A percentile compares a stretch with the other conserved stretches of the same genome.
phyloP scores from a whole-genome alignment of 2,113 vertebrate species.

The Solenodon paradoxus region DNA sequence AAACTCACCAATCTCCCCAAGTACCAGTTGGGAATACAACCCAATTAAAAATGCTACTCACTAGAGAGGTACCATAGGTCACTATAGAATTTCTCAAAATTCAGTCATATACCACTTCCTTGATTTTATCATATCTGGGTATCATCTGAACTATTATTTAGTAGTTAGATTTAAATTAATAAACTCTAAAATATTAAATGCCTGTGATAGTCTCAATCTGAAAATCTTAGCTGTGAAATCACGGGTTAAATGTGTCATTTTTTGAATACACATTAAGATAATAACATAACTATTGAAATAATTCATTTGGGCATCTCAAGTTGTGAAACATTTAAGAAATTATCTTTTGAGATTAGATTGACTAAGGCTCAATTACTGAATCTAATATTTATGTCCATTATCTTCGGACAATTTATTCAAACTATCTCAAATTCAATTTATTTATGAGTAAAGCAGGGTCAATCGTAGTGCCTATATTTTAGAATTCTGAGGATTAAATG shows the following conservation, averaged over 20 bases:
- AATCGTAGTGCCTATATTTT: neutral
- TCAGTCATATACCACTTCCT: neutral
- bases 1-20: neutral
- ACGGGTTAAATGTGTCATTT: neutral
- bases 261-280: neutral
- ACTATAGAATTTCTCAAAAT: neutral
- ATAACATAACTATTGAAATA: conserved; percentile 13
- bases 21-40: neutral
- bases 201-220: neutral
- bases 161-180: neutral
- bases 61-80: neutral
- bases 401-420: neutral
- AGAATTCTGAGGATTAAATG: conserved; percentile 22
- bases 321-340: neutral
- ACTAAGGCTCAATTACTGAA: neutral
- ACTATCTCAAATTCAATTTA: neutral
- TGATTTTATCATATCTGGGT: neutral
- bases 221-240: neutral
- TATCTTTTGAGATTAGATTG: conserved; percentile 23
- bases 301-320: neutral
- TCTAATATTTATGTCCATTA: conserved; percentile 13
- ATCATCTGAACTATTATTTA: neutral
- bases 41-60: neutral
- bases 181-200: neutral
- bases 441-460: neutral